Conservation (phyloP, 2,888 invertebrate species). For the Camptogramma bilineatum region DNA sequence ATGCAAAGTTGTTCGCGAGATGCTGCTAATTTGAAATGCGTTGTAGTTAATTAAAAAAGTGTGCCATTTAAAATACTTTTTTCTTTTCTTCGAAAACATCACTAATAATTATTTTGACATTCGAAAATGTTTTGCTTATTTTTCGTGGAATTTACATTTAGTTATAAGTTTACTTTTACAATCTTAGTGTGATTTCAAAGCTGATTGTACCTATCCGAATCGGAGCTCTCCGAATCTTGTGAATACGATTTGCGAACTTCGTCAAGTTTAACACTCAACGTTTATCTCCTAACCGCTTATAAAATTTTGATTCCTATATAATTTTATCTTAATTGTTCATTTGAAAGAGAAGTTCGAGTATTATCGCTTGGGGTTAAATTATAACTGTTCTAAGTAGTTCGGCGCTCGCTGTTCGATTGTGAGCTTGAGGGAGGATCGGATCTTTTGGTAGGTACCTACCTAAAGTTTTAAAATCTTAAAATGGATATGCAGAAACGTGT, state of each 20-base stretch:
- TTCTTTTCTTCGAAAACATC: no score
- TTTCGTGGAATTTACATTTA: no score
- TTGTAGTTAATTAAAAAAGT: constrained; percentile 1
- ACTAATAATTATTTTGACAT: not conserved
- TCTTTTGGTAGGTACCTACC: not conserved
- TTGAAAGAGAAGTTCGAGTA: constrained; percentile 72
- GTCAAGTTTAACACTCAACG: constrained; percentile 78
- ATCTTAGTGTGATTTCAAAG: constrained; percentile 42
- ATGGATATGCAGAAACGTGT: no score
- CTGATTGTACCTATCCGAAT: constrained; percentile 36
- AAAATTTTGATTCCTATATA: constrained; percentile 82
- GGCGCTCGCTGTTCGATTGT: constrained; percentile 35
- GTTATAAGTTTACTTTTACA: not conserved
- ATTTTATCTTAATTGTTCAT: constrained; percentile 81
- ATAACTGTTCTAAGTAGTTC: constrained; percentile 46
- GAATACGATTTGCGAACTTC: constrained; percentile 64
- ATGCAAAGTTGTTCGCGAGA: constrained; percentile 19
- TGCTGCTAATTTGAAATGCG: constrained; percentile 10
- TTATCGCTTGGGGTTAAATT: constrained; percentile 67
- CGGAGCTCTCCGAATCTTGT: constrained; percentile 48
- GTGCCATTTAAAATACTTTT: not conserved
- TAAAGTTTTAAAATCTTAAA: not conserved
- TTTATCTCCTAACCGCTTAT: constrained; percentile 80
- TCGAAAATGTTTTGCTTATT: not conserved
- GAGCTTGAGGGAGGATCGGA: constrained; percentile 15